Evolutionary conservation across 2,113 vertebrate genomes (phyloP).

Genomic region (Xerus inauris): DNA sequence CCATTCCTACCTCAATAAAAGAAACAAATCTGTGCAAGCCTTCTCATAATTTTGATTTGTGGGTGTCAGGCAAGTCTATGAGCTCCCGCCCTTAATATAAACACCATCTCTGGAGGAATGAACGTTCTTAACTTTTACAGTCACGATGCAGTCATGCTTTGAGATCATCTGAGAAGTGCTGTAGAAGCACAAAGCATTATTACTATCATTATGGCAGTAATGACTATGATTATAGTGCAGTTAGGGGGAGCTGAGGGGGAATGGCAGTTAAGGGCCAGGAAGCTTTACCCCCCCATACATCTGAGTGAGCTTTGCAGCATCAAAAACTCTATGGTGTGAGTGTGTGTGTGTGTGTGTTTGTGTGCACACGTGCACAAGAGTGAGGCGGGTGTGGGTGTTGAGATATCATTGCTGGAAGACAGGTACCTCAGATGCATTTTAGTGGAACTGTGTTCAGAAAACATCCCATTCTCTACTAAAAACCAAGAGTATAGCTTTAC

Average conservation of each 20-base stretch:
- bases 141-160: slow-evolving; percentile 73
- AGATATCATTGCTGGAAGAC: neutral
- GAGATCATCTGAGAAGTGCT: slow-evolving; percentile 75
- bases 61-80: slow-evolving; percentile 51
- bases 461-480: slow-evolving; percentile 1
- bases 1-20: slow-evolving; percentile 62
- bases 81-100: slow-evolving; percentile 62
- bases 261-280: slow-evolving; percentile 40
- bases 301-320: neutral
- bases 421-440: neutral
- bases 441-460: slow-evolving; percentile 45
- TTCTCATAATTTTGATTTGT: slow-evolving; percentile 73
- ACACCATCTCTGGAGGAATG: slow-evolving; percentile 53
- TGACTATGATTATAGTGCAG: slow-evolving; percentile 73
- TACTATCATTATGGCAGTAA: slow-evolving; percentile 77
- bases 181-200: slow-evolving; percentile 65
- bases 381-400: neutral
- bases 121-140: slow-evolving; percentile 60
- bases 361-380: neutral
- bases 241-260: slow-evolving; percentile 34
- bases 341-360: neutral
- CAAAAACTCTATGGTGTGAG: neutral
- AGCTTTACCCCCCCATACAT: neutral
- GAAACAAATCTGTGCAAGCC: slow-evolving; percentile 58
- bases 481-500: slow-evolving; percentile 2